These are phyloP conservation scores for Polietes domitor DNA, from an alignment of 2,888 invertebrate genomes.

Conservation along the genomic window DNA sequence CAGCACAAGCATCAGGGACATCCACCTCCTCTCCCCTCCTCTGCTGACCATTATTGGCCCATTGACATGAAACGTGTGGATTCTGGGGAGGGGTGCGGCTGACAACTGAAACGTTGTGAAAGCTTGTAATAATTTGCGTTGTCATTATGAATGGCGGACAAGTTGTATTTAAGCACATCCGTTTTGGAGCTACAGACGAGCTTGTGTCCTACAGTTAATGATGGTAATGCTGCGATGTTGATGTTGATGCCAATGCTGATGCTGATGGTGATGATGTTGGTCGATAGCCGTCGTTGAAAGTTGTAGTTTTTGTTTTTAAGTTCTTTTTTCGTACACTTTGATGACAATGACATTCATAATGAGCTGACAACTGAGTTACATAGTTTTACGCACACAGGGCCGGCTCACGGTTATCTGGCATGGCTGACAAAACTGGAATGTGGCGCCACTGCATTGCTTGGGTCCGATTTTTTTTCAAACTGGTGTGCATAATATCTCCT, in stretches of 20 bases:
- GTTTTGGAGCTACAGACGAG: constrained; percentile 20
- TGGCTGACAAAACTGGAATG: no score
- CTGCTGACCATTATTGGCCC: neutral
- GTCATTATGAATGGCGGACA: constrained; percentile 57
- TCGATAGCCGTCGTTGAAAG: neutral
- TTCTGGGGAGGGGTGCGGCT: neutral
- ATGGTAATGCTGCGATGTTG: constrained; percentile 30
- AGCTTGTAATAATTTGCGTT: constrained; percentile 51
- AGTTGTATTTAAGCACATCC: constrained; percentile 49
- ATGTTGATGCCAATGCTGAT: constrained; percentile 8
- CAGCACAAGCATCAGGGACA: neutral
- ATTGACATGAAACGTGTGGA: neutral
- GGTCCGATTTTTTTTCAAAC: no score
- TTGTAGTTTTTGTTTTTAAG: constrained; percentile 31
- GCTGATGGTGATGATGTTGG: constrained; percentile 9
- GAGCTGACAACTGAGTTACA: constrained; percentile 56
- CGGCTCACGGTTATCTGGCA: neutral
- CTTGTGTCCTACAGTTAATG: constrained; percentile 7
- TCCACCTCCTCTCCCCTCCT: neutral
- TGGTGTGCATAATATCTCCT: no score
- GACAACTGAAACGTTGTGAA: constrained; percentile 12
- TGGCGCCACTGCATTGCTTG: no score
- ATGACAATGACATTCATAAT: constrained; percentile 58
- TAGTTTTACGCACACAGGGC: neutral
- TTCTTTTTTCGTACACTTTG: constrained; percentile 9